Base-by-base conservation (phyloP, 2,888 invertebrate genomes). In the Meganola albula region DNA sequence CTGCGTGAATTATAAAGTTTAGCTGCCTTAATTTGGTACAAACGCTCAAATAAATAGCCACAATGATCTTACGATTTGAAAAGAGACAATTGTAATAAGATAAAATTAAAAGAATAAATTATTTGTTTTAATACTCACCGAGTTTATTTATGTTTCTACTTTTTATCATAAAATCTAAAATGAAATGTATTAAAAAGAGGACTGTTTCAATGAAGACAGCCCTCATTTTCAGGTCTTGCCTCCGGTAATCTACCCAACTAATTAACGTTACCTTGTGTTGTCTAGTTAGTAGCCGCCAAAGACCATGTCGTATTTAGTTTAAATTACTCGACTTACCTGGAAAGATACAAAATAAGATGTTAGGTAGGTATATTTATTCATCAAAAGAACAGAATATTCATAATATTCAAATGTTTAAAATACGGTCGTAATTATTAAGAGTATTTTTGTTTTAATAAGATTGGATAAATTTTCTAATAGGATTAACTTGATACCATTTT, bases 1-100 rank as follows among this genome's bases (percentile, higher is more conserved):
- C 74, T 68, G 70, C 74, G 72, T 73, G 75, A 66, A 75, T 79
- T 76, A 74, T 65, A 68, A 77, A 80, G 70, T 75, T 79, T 44
- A 58, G 63, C 63, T 62, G 52, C 62, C 58, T 67, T 63, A 49
- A 63, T 71, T 64, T 53, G 52, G 49, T 39, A 44, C 51, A 58
- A 58, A 53, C 40, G 49, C 40, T 58, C 36, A 31, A 28, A 51
- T 42, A 45, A n/a, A n/a, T n/a, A n/a, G n/a, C n/a, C n/a, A n/a
- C n/a, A n/a, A n/a, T n/a, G n/a, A n/a, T n/a, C n/a, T n/a, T n/a
- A n/a, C n/a, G n/a, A n/a, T n/a, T n/a, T n/a, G n/a, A n/a, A n/a
- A n/a, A n/a, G n/a, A n/a, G n/a, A n/a, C n/a, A n/a, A n/a, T n/a
- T n/a, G n/a, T n/a, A n/a, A n/a, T n/a, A n/a, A n/a, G n/a, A n/a